Evolutionary conservation across 2,888 invertebrate species (phyloP), one percentile per base, ranked within the genome.

Genomic region (Diarsia brunnea): DNA sequence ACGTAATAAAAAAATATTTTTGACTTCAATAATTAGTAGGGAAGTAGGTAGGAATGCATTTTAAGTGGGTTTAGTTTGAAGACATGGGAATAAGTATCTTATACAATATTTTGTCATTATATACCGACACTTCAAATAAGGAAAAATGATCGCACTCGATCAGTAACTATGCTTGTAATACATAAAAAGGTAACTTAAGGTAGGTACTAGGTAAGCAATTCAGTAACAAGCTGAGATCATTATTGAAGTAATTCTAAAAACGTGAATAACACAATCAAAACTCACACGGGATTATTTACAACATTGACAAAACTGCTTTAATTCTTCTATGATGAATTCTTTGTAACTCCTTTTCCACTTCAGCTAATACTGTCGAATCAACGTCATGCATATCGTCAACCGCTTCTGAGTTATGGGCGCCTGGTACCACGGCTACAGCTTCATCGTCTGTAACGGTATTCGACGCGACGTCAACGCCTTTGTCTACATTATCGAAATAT

Each of bases 291-390:
- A 43, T 69, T 64, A 73, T 69, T 63, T 82, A 55, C 53, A 47
- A 45, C 61, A 10, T 53, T 67, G 53, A 66, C 24, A 66, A 78
- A 75, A 38, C 68, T 51, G 49, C 38, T 38, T 38, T 38, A 38
- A 38, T 76, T 81, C 91, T 92, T 82, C 93, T 91, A 78, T 96
- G 95, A 84, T 95, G 92, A 70, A 95, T 92, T 79, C 95, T 91
- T 73, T 92, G 90, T 73, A 96, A 83, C 84, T 95, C 94, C 55
- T 94, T 90, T 81, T 95, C 95, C 27, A 95, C 91, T 87, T 93
- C 91, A 7, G 90, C 90, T 53, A 94, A 79, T 67, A 94, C 85
- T 10, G 89, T 88, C 5, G 92, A 89, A 74, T 94, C 91, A 38
- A 93, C 88, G 68, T 89, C 85, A 69, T 89, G 87, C 14, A 84